phyloP scores from a whole-genome alignment of 2,888 invertebrate species.

The Chromoteleia sp. region DNA sequence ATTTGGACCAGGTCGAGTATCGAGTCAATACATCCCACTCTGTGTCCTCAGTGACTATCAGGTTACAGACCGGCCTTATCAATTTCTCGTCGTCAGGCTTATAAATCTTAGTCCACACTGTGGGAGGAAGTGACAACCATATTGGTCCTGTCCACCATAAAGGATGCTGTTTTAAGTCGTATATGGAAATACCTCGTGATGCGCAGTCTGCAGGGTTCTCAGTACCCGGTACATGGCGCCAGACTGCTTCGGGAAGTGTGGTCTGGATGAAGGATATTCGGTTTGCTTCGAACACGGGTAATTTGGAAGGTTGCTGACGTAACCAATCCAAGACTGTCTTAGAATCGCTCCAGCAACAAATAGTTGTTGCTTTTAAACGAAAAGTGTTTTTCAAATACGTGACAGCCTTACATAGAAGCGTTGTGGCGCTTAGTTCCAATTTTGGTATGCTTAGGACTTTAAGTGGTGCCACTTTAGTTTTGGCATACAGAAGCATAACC shows the following conservation, averaged over 20 bases:
- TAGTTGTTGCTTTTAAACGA: too few species aligned
- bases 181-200: neutral
- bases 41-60: neutral
- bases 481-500: too few species aligned
- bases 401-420: too few species aligned
- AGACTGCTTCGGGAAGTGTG: neutral
- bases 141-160: neutral
- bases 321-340: neutral
- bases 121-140: too few species aligned
- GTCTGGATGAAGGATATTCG: too few species aligned
- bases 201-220: slow-evolving; percentile 13
- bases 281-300: neutral
- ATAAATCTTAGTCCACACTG: too few species aligned
- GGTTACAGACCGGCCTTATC: neutral
- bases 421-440: too few species aligned
- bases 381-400: neutral
- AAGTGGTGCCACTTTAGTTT: too few species aligned
- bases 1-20: slow-evolving; percentile 1
- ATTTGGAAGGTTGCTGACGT: neutral
- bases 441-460: too few species aligned
- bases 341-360: slow-evolving; percentile 6
- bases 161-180: neutral
- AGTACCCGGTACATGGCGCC: neutral
- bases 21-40: slow-evolving; percentile 5
- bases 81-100: too few species aligned